phyloP scores from a whole-genome alignment of 2,888 invertebrate genomes.

The Megaustenia siamemsis region DNA sequence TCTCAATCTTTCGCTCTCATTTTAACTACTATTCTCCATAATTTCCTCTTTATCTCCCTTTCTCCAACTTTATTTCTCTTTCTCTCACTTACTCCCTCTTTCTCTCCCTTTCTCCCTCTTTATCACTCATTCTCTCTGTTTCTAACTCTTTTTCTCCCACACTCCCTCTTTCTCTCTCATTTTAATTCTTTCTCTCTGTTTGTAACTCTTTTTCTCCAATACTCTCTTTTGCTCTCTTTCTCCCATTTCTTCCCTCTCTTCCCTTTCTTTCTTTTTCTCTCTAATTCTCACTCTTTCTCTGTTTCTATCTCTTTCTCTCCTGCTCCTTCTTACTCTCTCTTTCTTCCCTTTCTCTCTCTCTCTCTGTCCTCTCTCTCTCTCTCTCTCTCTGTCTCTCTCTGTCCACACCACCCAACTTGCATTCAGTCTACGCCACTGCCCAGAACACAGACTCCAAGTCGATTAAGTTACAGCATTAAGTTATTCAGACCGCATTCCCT shows the following conservation, averaged over 20 bases:
- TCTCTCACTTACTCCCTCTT: neutral
- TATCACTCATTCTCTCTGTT: neutral
- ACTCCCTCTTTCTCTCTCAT: neutral
- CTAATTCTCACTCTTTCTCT: neutral
- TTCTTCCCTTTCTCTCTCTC: constrained; percentile 11
- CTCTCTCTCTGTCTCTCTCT: neutral
- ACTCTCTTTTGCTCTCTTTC: neutral
- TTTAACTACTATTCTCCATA: neutral
- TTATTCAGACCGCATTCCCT: too few species aligned
- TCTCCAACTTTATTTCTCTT: neutral
- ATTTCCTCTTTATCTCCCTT: neutral
- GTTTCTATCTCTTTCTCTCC: constrained; percentile 6
- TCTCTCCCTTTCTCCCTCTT: neutral
- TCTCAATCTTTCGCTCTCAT: too few species aligned
- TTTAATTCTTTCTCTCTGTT: neutral
- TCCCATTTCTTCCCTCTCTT: neutral
- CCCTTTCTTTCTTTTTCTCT: neutral
- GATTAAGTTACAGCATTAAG: too few species aligned
- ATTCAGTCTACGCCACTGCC: too few species aligned
- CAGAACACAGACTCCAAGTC: too few species aligned
- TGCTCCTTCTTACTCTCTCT: neutral
- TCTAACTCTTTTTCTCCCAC: neutral
- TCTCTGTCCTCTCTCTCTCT: constrained; percentile 15
- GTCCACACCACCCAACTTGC: too few species aligned
- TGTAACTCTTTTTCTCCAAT: neutral